Evolutionary conservation across 2,797 vertebrate genomes (phyloP), one percentile per base, ranked within the genome.

Genomic region (Garrulus glandarius): DNA sequence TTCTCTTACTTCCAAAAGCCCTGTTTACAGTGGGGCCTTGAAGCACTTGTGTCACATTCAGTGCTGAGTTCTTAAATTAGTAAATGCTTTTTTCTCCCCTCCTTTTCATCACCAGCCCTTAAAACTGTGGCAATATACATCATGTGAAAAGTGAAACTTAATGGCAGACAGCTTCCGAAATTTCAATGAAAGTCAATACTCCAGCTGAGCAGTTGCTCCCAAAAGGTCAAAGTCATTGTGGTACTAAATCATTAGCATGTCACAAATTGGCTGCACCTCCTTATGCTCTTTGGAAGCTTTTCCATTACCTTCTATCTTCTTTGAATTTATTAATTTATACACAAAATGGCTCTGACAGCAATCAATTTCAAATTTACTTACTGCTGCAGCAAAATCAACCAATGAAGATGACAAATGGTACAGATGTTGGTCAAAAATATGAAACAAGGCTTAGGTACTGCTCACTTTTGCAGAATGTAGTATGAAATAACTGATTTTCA

Each of bases 251-350:
- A 84, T 78, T 68, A 81, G 39, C 30, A 23, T 57, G 61, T 70
- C 60, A 77, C 55, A 80, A 89, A 72, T 63, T 30, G 77, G 74
- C 55, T 79, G 47, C 29, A 74, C 24, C 72, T 94, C 57, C 70
- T 87, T 68, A 91, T 53, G 55, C 47, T 84, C 53, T 83, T 84
- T 60, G 59, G 37, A 87, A 84, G 60, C 29, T 91, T 89, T 95
- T 89, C 56, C 64, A 87, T 84, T 79, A 67, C 56, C 24, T 72
- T 83, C 64, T 69, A 64, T 84, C 80, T 61, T 78, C 60, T 75
- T 79, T 91, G 85, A 80, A 82, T 87, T 63, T 86, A 88, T 88
- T 90, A 43, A 88, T 93, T 92, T 82, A 70, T 61, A 91, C 3
- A 86, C 53, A 87, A 87, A 92, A 34, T 29, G 52, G 46, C 37